A percentile compares a stretch with the other conserved stretches of the same genome.
phyloP scores from a whole-genome alignment of 2,888 invertebrate species.

The Epistrophe grossulariae region DNA sequence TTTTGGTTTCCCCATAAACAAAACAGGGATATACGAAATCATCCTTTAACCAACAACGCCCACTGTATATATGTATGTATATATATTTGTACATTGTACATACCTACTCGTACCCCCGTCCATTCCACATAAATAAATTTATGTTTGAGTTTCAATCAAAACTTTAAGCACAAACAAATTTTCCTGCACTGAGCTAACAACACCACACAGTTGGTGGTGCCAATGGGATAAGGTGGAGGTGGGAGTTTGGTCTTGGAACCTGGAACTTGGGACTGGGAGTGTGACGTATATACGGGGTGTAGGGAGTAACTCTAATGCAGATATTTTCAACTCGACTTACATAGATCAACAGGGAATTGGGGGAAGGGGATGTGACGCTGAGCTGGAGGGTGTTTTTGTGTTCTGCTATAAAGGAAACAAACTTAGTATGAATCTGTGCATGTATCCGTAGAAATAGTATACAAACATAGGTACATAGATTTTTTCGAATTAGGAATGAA shows the following conservation, averaged over 20 bases:
- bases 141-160: constrained; percentile 75
- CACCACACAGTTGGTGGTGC: constrained; percentile 34
- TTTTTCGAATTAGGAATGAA: constrained; percentile 60
- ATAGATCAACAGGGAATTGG: constrained; percentile 24
- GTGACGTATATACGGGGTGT: background rate
- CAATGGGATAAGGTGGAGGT: constrained; percentile 26
- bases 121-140: constrained; percentile 48
- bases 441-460: background rate
- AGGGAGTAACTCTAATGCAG: constrained; percentile 54
- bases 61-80: background rate
- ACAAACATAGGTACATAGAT: background rate
- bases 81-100: too few relatives aligned
- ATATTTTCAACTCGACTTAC: constrained; percentile 47
- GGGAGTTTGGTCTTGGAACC: background rate
- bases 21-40: constrained; percentile 54
- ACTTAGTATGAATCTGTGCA: constrained; percentile 24
- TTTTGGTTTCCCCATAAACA: constrained; percentile 44
- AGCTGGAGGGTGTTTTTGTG: constrained; percentile 35
- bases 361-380: background rate
- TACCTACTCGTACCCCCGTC: background rate
- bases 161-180: constrained; percentile 73
- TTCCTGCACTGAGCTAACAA: constrained; percentile 52
- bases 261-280: background rate
- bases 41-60: constrained; percentile 35
- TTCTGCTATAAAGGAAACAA: constrained; percentile 35